Percentiles rank a stretch among this genome's conserved stretches.
phyloP scores from a whole-genome alignment of 2,888 invertebrate genomes.

The Sabellastarte sp. region DNA sequence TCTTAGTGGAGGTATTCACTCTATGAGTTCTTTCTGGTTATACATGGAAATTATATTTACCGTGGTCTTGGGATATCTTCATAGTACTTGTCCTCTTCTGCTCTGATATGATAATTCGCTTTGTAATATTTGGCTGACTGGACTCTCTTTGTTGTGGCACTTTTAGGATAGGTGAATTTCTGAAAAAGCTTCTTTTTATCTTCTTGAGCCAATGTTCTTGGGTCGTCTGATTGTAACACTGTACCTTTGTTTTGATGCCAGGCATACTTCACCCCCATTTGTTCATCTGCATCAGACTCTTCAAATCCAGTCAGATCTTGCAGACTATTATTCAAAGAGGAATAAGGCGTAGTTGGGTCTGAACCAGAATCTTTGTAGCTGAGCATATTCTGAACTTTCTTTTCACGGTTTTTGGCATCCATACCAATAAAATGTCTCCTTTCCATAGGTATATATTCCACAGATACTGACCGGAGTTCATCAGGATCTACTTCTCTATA shows the following conservation, averaged over 20 bases:
- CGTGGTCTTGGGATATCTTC: neutral
- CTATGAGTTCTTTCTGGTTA: too few relatives aligned
- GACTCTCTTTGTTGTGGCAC: neutral
- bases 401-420: neutral
- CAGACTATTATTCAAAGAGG: neutral
- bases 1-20: too few relatives aligned
- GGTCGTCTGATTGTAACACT: too few relatives aligned
- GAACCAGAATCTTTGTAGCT: neutral
- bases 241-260: neutral
- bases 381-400: neutral
- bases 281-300: neutral
- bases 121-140: neutral
- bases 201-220: neutral
- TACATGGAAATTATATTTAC: too few relatives aligned
- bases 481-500: neutral
- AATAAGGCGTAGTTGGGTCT: too few relatives aligned
- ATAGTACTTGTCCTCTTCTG: neutral
- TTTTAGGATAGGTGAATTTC: neutral
- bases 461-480: neutral
- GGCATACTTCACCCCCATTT: neutral
- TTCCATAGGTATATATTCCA: neutral
- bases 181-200: neutral
- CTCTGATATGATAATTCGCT: neutral
- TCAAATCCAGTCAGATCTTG: neutral
- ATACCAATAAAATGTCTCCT: neutral